Base-by-base conservation (phyloP, 2,113 vertebrate genomes). In the Aramus guarauna region DNA sequence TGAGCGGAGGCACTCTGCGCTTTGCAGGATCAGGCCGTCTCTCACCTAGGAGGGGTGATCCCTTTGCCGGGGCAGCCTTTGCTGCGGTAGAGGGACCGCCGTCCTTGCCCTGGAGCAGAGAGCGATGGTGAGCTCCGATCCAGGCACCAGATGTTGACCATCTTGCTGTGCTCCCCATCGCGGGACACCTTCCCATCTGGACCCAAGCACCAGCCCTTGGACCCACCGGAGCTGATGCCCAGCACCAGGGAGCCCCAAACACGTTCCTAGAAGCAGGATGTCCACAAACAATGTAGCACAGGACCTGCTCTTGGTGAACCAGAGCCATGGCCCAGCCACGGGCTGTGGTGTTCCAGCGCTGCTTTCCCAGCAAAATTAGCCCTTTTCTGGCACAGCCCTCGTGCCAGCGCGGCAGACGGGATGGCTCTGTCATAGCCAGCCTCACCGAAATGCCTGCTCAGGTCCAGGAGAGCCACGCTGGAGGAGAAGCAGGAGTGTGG, bases 1-100 rank as follows among this genome's bases (percentile, higher is more conserved):
- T 6, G 30, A 75, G 53, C 0, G 0, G 24, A 58, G 48, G 4
- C 37, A 22, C 21, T 62, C 52, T 5, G 53, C 2, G 0, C 29
- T 85, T 43, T 52, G 48, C 81, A 69, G 74, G 71, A 85, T 43
- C 8, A 8, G 59, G 39, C 59, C 75, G 34, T 41, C 6, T 30
- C 29, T 52, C 72, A 9, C 5, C 0, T 2, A 16, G 26, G 15
- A 59, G 18, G 32, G 34, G 27, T 7, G 15, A 30, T 67, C 32
- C 47, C 29, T 78, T 56, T 52, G 37, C 58, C 2, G 1, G 23
- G 39, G 6, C 22, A 78, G 66, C 21, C 19, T 52, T 32, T 2
- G 4, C 59, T 47, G 53, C 1, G 4, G 67, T 22, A 21, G 8
- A 43, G 60, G 16, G 26, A 58, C 0, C 27, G 87, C 64, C 18